These are phyloP conservation scores for Graphium colonna DNA, from an alignment of 2,888 invertebrate species.

Conservation along the genomic window DNA sequence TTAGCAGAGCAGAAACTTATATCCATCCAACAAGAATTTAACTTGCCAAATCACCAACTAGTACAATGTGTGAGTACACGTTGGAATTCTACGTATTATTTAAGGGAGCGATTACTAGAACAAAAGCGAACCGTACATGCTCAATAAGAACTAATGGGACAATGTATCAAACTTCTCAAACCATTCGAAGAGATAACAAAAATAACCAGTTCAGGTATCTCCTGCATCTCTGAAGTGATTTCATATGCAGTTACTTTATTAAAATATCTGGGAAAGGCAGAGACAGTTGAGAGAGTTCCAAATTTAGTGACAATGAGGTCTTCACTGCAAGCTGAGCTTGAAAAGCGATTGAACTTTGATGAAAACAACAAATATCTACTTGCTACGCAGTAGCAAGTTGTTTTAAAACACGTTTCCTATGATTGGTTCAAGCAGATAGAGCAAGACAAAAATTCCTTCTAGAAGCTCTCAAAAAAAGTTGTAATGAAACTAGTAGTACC, in stretches of 20 bases:
- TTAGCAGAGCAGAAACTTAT: slow-evolving; percentile 25
- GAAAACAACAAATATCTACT: too few relatives aligned
- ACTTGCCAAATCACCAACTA: slow-evolving; percentile 34
- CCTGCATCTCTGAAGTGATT: slow-evolving; percentile 33
- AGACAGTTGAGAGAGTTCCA: too few relatives aligned
- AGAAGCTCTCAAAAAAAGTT: slow-evolving; percentile 19
- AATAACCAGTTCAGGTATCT: slow-evolving; percentile 33
- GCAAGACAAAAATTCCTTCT: too few relatives aligned
- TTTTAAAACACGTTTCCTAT: too few relatives aligned
- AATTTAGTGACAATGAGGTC: too few relatives aligned
- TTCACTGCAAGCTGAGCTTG: too few relatives aligned
- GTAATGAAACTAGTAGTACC: neutral
- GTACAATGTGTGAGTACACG: slow-evolving; percentile 29
- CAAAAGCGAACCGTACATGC: slow-evolving; percentile 27
- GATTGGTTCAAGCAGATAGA: too few relatives aligned
- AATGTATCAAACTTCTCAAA: slow-evolving; percentile 30
- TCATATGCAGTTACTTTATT: slow-evolving; percentile 25
- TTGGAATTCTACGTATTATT: slow-evolving; percentile 35
- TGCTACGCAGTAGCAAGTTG: too few relatives aligned
- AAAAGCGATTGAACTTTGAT: too few relatives aligned
- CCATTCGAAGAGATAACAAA: slow-evolving; percentile 38
- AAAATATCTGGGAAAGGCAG: slow-evolving; percentile 27
- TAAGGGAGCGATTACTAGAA: slow-evolving; percentile 30
- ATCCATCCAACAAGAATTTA: slow-evolving; percentile 34
- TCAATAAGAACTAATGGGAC: slow-evolving; percentile 32